Evolutionary conservation across 1,140 invertebrate genomes (phyloP), one percentile per base, ranked within the genome.

Genomic region (Hypsibius dujardini): DNA sequence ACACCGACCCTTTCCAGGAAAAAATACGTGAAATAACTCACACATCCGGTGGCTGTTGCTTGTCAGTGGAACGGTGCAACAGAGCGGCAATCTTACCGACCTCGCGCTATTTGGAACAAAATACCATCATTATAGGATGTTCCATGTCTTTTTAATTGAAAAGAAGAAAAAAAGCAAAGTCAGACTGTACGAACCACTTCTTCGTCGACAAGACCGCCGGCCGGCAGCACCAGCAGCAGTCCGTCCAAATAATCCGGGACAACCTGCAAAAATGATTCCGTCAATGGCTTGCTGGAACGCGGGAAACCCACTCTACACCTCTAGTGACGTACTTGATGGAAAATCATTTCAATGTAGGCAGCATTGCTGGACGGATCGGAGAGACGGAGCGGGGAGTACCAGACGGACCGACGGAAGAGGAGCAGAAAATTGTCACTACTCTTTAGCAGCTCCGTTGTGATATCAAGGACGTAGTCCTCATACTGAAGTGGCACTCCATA

Each of bases 381-480:
- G 42, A 47, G 72, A 70, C 75, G 84, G 47, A 98, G 81, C 1
- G 92, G 90, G 79, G 93, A 94, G 78, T 94, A 92, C 94, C 95
- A 98, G 56, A 97, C 93, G 15, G 90, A 95, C 74, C 95, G 87
- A 82, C 94, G 96, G 84, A 98, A 96, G 78, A 98, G 94, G 75
- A 98, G 83, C 95, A 95, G 83, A 94, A 98, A 47, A 92, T 86
- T 80, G 92, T 88, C 67, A 80, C 79, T 70, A 71, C 91, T 90
- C 76, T 94, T 90, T 72, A 92, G 87, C 71, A 97, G 82, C 79
- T 96, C 93, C 0, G 94, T 96, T 1, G 92, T 95, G 2, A 98
- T 90, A 79, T 98, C 95, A 46, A 98, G 81, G 47, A 98, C 91
- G 79, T 98, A 98, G 78, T 98, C 95, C 78, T 96, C 92, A 72